A percentile compares a stretch with the other conserved stretches of the same genome.
phyloP scores from a whole-genome alignment of 2,797 vertebrate genomes.

The Scomberomorus guttatus region DNA sequence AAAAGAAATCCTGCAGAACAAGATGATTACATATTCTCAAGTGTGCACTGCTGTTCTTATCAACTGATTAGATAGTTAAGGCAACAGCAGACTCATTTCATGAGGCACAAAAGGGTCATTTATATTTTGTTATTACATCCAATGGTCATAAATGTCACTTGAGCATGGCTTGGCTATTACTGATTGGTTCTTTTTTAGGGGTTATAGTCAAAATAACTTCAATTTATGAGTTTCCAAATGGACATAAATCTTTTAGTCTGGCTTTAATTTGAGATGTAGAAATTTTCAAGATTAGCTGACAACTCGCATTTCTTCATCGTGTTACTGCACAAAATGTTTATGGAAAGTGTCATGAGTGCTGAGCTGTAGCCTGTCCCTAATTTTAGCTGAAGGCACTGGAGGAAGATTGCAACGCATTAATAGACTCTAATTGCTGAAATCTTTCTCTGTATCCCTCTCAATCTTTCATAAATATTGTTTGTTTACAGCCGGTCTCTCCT shows the following conservation, averaged over 20 bases:
- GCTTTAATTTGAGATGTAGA: slow-evolving; percentile 13
- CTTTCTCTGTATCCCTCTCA: slow-evolving; percentile 15
- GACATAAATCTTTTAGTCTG: slow-evolving; percentile 29
- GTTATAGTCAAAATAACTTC: slow-evolving; percentile 23
- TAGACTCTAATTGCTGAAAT: slow-evolving; percentile 31
- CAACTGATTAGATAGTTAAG: slow-evolving; percentile 59
- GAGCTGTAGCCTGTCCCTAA: slow-evolving; percentile 1
- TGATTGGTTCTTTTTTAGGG: slow-evolving; percentile 32
- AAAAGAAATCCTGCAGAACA: slow-evolving; percentile 51
- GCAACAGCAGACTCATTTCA: slow-evolving; percentile 56
- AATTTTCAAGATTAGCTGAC: slow-evolving; percentile 39
- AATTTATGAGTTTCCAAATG: slow-evolving; percentile 39
- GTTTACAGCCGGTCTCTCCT: slow-evolving; percentile 4
- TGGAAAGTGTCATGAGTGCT: slow-evolving; percentile 1
- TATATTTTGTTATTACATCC: slow-evolving; percentile 51
- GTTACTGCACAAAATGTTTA: slow-evolving; percentile 16
- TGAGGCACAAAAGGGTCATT: slow-evolving; percentile 51
- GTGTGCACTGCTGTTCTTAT: slow-evolving; percentile 43
- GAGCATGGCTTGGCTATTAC: slow-evolving; percentile 21
- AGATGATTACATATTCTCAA: slow-evolving; percentile 59
- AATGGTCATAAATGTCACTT: slow-evolving; percentile 42
- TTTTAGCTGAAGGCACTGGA: slow-evolving; percentile 45
- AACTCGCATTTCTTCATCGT: slow-evolving; percentile 28
- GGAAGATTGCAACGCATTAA: slow-evolving; percentile 13
- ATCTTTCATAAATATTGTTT: slow-evolving; percentile 30